Conservation (phyloP, 35 echinoderm and acorn worm species). For the Chiridota heheva region DNA sequence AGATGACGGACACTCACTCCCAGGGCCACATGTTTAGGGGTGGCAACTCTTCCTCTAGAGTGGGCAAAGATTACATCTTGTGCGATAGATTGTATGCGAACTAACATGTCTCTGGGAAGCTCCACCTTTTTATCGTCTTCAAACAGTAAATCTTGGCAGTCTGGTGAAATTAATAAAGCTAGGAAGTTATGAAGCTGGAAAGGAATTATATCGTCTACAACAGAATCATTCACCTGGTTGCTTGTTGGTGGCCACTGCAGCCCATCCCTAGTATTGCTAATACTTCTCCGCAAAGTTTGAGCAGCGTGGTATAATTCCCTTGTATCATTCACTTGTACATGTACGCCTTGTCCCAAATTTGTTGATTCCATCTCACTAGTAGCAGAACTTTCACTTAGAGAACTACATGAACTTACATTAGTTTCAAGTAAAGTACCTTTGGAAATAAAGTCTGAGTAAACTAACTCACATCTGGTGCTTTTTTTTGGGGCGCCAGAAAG, state of each 20-base stretch:
- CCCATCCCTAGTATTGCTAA: not conserved
- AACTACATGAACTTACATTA: no score
- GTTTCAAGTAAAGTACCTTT: no score
- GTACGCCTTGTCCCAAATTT: no score
- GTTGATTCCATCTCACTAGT: not conserved
- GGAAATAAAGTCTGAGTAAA: no score
- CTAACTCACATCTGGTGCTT: no score
- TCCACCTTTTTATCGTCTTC: not conserved
- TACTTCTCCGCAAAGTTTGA: not conserved
- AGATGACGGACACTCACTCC: constrained; percentile 18
- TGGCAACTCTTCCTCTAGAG: constrained; percentile 17
- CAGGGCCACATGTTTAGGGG: not conserved
- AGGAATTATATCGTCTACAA: constrained; percentile 10
- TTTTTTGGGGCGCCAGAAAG: no score
- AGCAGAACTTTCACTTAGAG: constrained; percentile 8
- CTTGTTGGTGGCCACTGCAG: constrained; percentile 21
- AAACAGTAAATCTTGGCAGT: not conserved
- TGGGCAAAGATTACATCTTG: constrained; percentile 22
- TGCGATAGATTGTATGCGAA: constrained; percentile 1
- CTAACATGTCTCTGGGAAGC: constrained; percentile 1
- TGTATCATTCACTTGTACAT: constrained; percentile 3
- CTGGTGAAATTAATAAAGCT: constrained; percentile 9
- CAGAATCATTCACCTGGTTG: not conserved
- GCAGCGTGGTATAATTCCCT: constrained; percentile 18
- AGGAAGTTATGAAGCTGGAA: constrained; percentile 29